A percentile compares a stretch with the other conserved stretches of the same genome.
phyloP scores from a whole-genome alignment of 2,797 vertebrate species.

The Gallirallus australis region DNA sequence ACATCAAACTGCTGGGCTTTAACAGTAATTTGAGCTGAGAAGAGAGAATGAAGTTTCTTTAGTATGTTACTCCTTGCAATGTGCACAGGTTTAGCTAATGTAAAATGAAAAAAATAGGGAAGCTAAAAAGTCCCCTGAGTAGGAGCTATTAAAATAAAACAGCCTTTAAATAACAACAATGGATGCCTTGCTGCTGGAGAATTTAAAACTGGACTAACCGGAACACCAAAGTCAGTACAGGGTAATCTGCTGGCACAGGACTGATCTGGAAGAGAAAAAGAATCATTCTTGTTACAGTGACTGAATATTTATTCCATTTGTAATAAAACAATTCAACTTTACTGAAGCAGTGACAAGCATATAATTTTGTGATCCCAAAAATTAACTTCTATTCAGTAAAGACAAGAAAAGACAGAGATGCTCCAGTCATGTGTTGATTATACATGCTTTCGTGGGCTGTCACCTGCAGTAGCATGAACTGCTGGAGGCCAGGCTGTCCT shows the following conservation, averaged over 20 bases:
- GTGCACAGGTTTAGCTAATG: not conserved
- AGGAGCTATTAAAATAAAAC: not conserved
- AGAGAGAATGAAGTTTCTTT: not conserved
- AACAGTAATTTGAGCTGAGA: not conserved
- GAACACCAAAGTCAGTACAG: not conserved
- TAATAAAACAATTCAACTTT: not conserved
- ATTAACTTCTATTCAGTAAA: not conserved
- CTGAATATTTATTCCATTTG: not conserved
- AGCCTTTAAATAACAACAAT: not conserved
- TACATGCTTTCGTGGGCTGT: not conserved
- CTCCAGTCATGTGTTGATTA: not conserved
- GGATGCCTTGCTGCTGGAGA: not conserved
- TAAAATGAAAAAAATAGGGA: not conserved
- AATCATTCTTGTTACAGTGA: not conserved
- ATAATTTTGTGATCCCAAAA: not conserved
- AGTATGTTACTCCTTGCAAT: not conserved
- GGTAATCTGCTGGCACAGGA: not conserved
- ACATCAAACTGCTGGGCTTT: not conserved
- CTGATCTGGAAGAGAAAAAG: not conserved
- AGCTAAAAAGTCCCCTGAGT: not conserved
- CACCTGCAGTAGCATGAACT: not conserved
- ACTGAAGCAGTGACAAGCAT: not conserved
- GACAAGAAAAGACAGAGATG: not conserved
- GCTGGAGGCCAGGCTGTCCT: slow-evolving; percentile 37
- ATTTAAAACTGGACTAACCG: not conserved